Evolutionary conservation across 2,888 invertebrate species (phyloP), one percentile per base, ranked within the genome.

Genomic region (Acheta domesticus): DNA sequence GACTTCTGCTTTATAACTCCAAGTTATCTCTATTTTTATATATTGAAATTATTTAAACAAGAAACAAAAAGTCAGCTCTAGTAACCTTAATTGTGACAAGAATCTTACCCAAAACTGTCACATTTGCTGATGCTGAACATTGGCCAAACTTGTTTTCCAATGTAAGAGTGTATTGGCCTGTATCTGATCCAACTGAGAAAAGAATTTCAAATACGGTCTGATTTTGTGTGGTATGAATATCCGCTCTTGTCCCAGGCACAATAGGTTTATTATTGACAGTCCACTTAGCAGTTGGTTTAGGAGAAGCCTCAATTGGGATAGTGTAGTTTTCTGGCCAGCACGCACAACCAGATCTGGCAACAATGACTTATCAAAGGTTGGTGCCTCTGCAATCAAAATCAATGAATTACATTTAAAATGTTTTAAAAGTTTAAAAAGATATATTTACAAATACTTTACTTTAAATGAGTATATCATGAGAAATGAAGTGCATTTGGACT

Each of bases 251-350:
- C 79, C 91, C 90, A 74, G 91, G 88, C 81, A 91, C 90, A 36
- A 97, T 90, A 79, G 93, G 91, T 84, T 93, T 93, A 78, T 95
- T 96, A 87, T 97, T 94, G 84, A 95, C 91, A 81, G 92, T 91
- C 98, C 99, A 99, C 84, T 92, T 93, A 48, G 94, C 94, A 23
- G 92, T 94, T 2, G 99, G 99, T 83, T 94, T 93, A 0, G 99
- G 99, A 11, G 97, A 94, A 0, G 98, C 99, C 87, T 95, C 95
- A 83, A 99, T 96, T 36, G 98, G 97, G 81, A 99, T 93, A 79
- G 94, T 94, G 89, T 97, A 97, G 84, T 94, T 80, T 96, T 94
- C 85, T 98, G 96, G 82, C 99, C 98, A 79, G 96, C 98, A 85
- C 94, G 94, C 36, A 98, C 97, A 49, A 93, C 93, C 83, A 98